These are phyloP conservation scores for Pseudomyrmex flavicornis DNA, from an alignment of 1,140 invertebrate species.

Conservation along the genomic window DNA sequence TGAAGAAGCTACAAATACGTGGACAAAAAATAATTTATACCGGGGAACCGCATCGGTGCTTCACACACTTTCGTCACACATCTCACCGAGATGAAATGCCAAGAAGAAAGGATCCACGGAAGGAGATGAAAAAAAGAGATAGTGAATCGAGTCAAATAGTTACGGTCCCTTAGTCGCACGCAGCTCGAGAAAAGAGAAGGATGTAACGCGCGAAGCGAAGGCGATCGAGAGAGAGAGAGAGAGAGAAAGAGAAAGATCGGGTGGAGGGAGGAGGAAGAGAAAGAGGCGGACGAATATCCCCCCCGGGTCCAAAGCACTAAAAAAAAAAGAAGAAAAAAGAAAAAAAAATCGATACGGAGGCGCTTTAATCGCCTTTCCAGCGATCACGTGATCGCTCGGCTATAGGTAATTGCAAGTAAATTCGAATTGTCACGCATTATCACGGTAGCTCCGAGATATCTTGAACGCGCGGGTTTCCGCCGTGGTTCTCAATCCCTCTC, in stretches of 20 bases:
- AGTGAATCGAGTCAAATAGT: conserved; percentile 71
- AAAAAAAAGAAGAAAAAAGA: conserved; percentile 9
- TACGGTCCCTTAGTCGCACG: conserved; percentile 60
- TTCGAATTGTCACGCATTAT: conserved; percentile 80
- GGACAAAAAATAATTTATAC: conserved; percentile 35
- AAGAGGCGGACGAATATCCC: conserved; percentile 14
- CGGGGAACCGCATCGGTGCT: conserved; percentile 12
- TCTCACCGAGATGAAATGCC: conserved; percentile 55
- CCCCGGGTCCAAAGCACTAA: conserved; percentile 3
- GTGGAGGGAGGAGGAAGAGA: neutral
- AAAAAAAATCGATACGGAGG: conserved; percentile 31
- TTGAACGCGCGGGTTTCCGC: conserved; percentile 16
- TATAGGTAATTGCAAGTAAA: conserved; percentile 78
- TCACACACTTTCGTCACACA: conserved; percentile 70
- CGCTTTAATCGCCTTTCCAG: conserved; percentile 70
- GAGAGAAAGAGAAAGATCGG: conserved; percentile 10
- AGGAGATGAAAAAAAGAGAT: conserved; percentile 47
- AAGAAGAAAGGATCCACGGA: conserved; percentile 52
- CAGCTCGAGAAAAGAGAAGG: conserved; percentile 34
- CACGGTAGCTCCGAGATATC: conserved; percentile 66
- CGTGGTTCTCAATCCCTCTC: conserved; percentile 52
- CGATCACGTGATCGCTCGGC: conserved; percentile 70
- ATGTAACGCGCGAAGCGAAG: neutral
- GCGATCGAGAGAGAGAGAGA: conserved; percentile 12
- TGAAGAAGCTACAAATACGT: neutral